Percentiles rank a stretch among this genome's conserved stretches.
These are phyloP conservation scores for Drosophila mayri DNA, from an alignment of 1,140 invertebrate genomes.

Conservation along the genomic window DNA sequence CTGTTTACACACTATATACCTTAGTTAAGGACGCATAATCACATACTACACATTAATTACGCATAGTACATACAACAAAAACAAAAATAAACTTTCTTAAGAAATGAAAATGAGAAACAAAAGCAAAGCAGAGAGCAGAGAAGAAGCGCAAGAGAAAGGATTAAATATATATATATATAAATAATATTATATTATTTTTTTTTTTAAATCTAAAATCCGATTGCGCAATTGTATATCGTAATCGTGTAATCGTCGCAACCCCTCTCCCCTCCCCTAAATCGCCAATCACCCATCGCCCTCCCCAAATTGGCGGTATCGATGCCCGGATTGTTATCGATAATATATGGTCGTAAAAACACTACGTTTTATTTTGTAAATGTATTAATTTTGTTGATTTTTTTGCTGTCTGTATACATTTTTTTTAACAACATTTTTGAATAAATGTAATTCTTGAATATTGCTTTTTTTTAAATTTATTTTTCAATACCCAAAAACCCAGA, in stretches of 20 bases:
- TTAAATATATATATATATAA: constrained; percentile 32
- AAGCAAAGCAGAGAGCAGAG: constrained; percentile 7
- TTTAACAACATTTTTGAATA: constrained; percentile 82
- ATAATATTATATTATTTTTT: constrained; percentile 32
- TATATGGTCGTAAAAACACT: constrained; percentile 69
- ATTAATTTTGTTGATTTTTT: constrained; percentile 84
- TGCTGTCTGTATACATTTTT: constrained; percentile 82
- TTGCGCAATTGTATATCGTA: constrained; percentile 45
- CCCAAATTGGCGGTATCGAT: constrained; percentile 57
- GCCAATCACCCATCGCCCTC: constrained; percentile 49
- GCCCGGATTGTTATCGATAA: constrained; percentile 73
- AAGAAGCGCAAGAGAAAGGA: constrained; percentile 32
- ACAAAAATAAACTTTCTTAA: constrained; percentile 18
- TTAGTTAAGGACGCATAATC: constrained; percentile 60
- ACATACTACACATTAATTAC: constrained; percentile 74
- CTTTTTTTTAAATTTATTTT: constrained; percentile 13
- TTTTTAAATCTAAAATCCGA: constrained; percentile 37
- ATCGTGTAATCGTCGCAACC: constrained; percentile 37
- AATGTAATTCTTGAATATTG: constrained; percentile 78
- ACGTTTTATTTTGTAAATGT: constrained; percentile 82
- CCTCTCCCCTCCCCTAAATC: background rate
- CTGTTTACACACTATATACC: constrained; percentile 41
- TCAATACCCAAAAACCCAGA: background rate
- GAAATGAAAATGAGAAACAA: constrained; percentile 21
- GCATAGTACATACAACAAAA: constrained; percentile 56